phyloP scores from a whole-genome alignment of 2,797 vertebrate genomes.

The Pseudomugil gertrudae region DNA sequence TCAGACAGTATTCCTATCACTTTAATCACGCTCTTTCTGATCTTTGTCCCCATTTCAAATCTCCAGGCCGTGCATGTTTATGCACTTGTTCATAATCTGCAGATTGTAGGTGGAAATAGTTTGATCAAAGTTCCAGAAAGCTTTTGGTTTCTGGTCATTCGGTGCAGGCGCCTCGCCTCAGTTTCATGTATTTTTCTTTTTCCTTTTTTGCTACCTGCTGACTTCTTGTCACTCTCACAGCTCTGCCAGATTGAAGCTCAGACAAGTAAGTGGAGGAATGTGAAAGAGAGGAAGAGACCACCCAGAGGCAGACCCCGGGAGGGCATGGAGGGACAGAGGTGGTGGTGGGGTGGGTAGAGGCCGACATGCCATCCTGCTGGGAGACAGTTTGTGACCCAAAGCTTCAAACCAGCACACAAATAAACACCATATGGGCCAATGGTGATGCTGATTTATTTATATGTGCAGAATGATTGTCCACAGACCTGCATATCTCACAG shows the following conservation, averaged over 20 bases:
- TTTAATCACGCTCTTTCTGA: constrained; percentile 20
- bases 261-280: constrained; percentile 72
- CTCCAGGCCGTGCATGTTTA: not conserved
- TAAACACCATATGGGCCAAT: constrained; percentile 49
- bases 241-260: constrained; percentile 42
- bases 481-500: constrained; percentile 13
- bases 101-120: constrained; percentile 1
- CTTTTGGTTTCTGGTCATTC: constrained; percentile 1
- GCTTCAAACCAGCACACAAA: constrained; percentile 42
- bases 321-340: constrained; percentile 40
- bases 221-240: constrained; percentile 37
- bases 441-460: constrained; percentile 26
- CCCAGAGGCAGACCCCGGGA: constrained; percentile 69
- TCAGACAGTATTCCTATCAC: constrained; percentile 33
- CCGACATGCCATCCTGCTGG: constrained; percentile 58
- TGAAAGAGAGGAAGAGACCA: constrained; percentile 69
- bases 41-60: constrained; percentile 17
- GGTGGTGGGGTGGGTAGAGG: constrained; percentile 17
- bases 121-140: constrained; percentile 2
- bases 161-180: constrained; percentile 10
- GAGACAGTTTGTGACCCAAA: constrained; percentile 55
- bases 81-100: not conserved
- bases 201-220: constrained; percentile 44
- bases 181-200: not conserved
- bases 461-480: constrained; percentile 2